phyloP scores from a whole-genome alignment of 1,140 invertebrate genomes.

The Bilobella aurantiaca region DNA sequence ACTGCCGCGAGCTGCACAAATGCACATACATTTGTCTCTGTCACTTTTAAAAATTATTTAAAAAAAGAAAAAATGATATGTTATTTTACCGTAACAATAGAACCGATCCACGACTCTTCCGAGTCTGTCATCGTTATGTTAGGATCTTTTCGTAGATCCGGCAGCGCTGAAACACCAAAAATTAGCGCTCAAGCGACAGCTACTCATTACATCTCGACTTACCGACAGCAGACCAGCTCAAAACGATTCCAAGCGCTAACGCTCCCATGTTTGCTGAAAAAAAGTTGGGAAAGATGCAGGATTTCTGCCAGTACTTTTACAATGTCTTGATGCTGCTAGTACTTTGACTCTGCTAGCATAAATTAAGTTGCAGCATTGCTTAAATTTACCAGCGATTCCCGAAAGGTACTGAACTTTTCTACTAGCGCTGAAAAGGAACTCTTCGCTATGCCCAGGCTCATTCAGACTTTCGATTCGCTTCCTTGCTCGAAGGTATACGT shows the following conservation, averaged over 20 bases:
- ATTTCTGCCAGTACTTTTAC: no score
- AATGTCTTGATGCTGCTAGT: background rate
- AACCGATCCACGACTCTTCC: conserved; percentile 27
- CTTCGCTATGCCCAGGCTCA: conserved; percentile 1
- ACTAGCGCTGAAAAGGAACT: background rate
- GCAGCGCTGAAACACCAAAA: conserved; percentile 15
- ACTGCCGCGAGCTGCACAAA: conserved; percentile 24
- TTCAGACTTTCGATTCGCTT: background rate
- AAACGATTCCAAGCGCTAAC: background rate
- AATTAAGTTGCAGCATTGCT: background rate
- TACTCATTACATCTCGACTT: background rate
- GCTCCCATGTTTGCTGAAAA: conserved; percentile 14
- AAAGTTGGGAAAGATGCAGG: no score
- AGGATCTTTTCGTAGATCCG: conserved; percentile 22
- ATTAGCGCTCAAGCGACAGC: background rate
- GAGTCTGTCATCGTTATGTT: conserved; percentile 6
- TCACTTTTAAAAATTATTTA: background rate
- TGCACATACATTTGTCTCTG: background rate
- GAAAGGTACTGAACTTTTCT: conserved; percentile 2
- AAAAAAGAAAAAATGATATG: background rate
- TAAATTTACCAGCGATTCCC: background rate
- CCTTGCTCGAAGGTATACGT: background rate
- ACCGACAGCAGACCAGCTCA: background rate
- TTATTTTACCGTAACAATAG: conserved; percentile 18
- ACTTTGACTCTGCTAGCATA: background rate